phyloP scores from a whole-genome alignment of 2,888 invertebrate species.

The Norana najaformis region DNA sequence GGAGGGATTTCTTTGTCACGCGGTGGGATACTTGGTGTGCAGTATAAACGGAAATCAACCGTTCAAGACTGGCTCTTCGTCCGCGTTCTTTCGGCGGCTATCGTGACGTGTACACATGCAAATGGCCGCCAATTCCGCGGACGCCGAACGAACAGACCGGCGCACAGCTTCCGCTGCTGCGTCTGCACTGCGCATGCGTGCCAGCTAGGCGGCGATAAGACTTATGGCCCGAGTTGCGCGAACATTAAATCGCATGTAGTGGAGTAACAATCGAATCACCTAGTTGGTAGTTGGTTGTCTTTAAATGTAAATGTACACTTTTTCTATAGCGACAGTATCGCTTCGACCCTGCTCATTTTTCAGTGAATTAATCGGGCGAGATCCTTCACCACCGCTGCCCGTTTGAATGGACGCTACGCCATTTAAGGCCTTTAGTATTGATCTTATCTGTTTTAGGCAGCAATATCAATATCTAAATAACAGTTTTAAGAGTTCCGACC shows the following conservation, averaged over 20 bases:
- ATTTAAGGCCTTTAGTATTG: no score
- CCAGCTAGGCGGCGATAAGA: background rate
- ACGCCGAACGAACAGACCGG: no score
- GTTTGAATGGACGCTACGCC: no score
- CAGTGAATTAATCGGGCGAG: no score
- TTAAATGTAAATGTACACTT: no score
- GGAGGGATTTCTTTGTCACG: background rate
- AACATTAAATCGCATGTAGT: background rate
- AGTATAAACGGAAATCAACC: background rate
- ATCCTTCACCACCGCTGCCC: no score
- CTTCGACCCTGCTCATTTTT: no score
- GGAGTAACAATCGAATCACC: background rate
- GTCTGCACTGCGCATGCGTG: slow-evolving; percentile 4
- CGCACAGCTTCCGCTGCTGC: background rate
- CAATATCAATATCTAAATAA: no score
- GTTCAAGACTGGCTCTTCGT: background rate
- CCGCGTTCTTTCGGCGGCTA: background rate
- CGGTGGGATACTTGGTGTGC: background rate
- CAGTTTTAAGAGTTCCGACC: background rate
- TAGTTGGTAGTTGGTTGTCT: no score
- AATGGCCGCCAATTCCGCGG: background rate
- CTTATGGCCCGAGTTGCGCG: background rate
- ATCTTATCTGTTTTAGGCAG: background rate
- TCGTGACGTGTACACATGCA: background rate
- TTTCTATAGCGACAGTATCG: no score